phyloP scores from a whole-genome alignment of 2,797 vertebrate genomes.

The Pangasius larnaudii region DNA sequence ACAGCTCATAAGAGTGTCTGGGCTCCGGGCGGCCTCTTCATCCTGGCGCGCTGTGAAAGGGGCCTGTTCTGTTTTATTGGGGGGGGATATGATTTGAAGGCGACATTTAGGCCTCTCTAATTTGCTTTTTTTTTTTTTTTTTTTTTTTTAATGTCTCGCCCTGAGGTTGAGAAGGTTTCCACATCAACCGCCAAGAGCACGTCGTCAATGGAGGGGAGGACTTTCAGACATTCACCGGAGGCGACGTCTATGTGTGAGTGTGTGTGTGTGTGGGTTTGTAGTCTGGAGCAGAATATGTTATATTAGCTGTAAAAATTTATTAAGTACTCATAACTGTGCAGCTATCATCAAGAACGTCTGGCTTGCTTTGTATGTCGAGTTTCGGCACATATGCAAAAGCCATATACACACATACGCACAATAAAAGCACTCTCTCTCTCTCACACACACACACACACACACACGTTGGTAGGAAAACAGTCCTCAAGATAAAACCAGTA shows the following conservation, averaged over 20 bases:
- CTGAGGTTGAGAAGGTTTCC: constrained; percentile 57
- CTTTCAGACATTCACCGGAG: constrained; percentile 16
- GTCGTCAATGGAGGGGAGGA: constrained; percentile 32
- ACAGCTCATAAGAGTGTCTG: constrained; percentile 23
- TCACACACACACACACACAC: background rate
- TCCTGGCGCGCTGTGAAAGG: constrained; percentile 47
- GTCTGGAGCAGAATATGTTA: constrained; percentile 47
- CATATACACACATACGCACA: constrained; percentile 6
- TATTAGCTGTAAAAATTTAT: constrained; percentile 35
- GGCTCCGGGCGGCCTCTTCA: constrained; percentile 15
- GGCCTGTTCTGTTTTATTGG: constrained; percentile 56
- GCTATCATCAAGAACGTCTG: constrained; percentile 29
- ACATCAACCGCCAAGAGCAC: constrained; percentile 51
- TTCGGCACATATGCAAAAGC: constrained; percentile 6
- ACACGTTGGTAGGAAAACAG: background rate
- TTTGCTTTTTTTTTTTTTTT: constrained; percentile 59
- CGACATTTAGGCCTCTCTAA: constrained; percentile 56
- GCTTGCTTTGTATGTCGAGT: background rate
- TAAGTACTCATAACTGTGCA: constrained; percentile 32
- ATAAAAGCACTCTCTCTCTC: background rate
- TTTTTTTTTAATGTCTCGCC: constrained; percentile 48
- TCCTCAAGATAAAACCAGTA: background rate
- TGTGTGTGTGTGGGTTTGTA: constrained; percentile 52
- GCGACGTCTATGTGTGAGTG: background rate
- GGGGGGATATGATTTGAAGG: constrained; percentile 54